Evolutionary conservation across 2,888 invertebrate species (phyloP), one percentile per base, ranked within the genome.

Genomic region (Ennomos quercinarius): DNA sequence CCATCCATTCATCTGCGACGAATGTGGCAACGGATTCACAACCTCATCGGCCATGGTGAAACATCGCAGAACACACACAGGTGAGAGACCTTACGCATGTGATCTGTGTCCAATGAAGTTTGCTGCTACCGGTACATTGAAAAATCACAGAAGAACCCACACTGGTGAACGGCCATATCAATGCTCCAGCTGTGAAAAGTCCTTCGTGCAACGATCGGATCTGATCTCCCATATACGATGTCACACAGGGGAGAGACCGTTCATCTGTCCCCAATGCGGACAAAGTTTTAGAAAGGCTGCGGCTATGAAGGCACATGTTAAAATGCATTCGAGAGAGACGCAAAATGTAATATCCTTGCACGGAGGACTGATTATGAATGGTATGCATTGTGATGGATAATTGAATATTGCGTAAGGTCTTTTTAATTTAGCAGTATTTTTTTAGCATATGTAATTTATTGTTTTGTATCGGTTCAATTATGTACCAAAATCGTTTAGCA

Each of bases 131-230:
- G 94, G 94, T 1, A 94, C 94, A 0, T 73, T 94, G 0, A 94
- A 93, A 70, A 94, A 94, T 70, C 91, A 91, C 67, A 80, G 94
- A 10, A 8, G 60, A 0, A 94, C 94, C 0, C 94, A 95, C 57
- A 94, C 94, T 0, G 94, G 94, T 0, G 94, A 94, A 63, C 81
- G 93, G 2, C 94, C 94, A 0, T 94, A 87, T 66, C 91, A 91
- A 35, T 94, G 94, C 55, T 86, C 86, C 0, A 89, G 88, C 49
- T 95, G 94, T 62, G 87, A 93, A 1, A 93, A 94, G 63, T 91
- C 93, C 0, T 95, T 94, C 49, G 93, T 93, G 0, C 94, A 94
- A 65, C 78, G 93, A 0, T 94, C 93, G n/a, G 94, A 94, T 61
- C 80, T 94, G 17, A 84, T 93, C 0, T 89, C 90, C 0, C 93